Base-by-base conservation (phyloP, 2,888 invertebrate species). In the Lucinisca nassula region DNA sequence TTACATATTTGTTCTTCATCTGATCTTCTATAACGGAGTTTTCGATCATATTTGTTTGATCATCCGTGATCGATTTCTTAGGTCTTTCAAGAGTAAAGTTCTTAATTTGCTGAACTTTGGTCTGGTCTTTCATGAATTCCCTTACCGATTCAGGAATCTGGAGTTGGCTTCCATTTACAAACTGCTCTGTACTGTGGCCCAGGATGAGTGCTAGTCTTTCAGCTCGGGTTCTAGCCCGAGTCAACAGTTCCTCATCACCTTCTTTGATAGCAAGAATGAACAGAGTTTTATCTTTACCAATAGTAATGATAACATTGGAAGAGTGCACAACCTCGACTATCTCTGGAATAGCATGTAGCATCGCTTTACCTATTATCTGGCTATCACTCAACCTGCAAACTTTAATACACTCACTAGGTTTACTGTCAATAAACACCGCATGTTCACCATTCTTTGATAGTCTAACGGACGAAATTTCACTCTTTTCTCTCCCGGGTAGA, bases 291-390 rank as follows among this genome's bases (percentile, higher is more conserved):
- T 90, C 88, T 55, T 87, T 90, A 45, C 86, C 85, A 27, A 90
- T 79, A 61, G 79, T 80, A 17, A 90, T 70, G 32, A 90, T 79
- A n/a, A 88, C 74, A 51, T 90, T 81, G 35, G 87, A 77, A n/a
- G 85, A 38, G 21, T 85, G 88, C 49, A 90, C 72, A 0, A 91
- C 58, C 32, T 87, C 89, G 14, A 91, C 37, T 17, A 81, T 61
- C 58, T 88, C 87, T 38, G 91, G 91, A n/a, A 90, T 75, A 24
- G 79, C 67, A 70, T 91, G 91, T 0, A 91, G 85, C 38, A 81
- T 77, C 40, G 82, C 84, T 1, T 74, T 73, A 10, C 90, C 74
- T 2, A 88, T 77, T 12, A 88, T 70, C 67, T 84, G 83, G 37
- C 85, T 84, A 40, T 88, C 87, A 24, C 45, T 55, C 3, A 91